Evolutionary conservation across 2,888 invertebrate species (phyloP).

Genomic region (Epirrhoe tristata): DNA sequence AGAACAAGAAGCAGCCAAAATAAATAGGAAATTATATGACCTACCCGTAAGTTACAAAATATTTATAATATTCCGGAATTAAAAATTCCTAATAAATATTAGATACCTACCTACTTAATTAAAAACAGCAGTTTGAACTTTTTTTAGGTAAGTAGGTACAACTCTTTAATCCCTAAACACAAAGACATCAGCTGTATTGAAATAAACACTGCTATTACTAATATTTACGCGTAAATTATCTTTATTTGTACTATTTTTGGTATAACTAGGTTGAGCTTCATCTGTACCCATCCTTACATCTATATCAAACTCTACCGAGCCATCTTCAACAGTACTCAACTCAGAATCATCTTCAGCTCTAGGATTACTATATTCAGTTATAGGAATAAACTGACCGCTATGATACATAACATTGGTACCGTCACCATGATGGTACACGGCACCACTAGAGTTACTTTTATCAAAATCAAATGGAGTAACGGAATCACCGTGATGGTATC

Average conservation of each 20-base stretch:
- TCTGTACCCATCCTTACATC: slow-evolving; percentile 30
- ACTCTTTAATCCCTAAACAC: slow-evolving; percentile 43
- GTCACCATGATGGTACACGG: background rate
- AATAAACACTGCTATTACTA: slow-evolving; percentile 51
- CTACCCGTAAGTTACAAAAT: too few species aligned
- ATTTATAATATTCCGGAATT: too few species aligned
- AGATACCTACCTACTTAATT: too few species aligned
- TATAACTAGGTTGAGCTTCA: background rate
- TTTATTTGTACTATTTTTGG: slow-evolving; percentile 10
- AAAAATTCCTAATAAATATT: too few species aligned
- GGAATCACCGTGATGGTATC: too few species aligned
- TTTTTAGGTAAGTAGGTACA: too few species aligned
- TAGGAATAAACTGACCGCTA: slow-evolving; percentile 21
- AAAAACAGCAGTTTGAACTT: too few species aligned
- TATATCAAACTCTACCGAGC: slow-evolving; percentile 50
- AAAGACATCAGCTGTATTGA: slow-evolving; percentile 44
- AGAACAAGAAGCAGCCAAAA: too few species aligned
- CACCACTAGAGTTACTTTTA: too few species aligned
- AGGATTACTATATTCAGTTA: slow-evolving; percentile 3
- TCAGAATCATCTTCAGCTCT: background rate
- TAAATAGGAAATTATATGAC: too few species aligned
- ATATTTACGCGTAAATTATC: slow-evolving; percentile 47
- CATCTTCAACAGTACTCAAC: slow-evolving; percentile 26
- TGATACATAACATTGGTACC: background rate
- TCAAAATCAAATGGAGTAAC: too few species aligned